Conservation (phyloP, 2,888 invertebrate genomes). For the Tetheella fluctuosa region DNA sequence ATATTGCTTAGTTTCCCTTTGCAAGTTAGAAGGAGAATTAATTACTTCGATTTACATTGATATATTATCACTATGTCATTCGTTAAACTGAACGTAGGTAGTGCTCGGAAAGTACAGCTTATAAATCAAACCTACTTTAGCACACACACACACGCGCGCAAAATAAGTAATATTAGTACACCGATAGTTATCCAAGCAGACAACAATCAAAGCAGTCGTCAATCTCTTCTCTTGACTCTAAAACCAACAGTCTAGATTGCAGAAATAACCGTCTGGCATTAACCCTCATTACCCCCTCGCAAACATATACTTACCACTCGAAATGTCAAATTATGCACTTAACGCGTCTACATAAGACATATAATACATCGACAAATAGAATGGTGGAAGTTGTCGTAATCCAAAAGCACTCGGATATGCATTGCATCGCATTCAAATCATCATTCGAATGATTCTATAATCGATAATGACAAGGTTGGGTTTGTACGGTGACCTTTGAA, state of each 20-base stretch:
- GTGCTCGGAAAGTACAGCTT: conserved; percentile 49
- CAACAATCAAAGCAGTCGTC: conserved; percentile 68
- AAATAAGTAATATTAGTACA: conserved; percentile 54
- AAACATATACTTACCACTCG: conserved; percentile 40
- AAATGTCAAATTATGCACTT: conserved; percentile 38
- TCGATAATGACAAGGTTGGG: conserved; percentile 64
- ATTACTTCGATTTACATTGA: conserved; percentile 54
- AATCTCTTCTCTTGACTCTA: conserved; percentile 62
- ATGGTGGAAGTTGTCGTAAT: conserved; percentile 47
- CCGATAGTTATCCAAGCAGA: conserved; percentile 48
- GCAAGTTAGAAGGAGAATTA: conserved; percentile 42
- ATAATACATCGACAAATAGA: conserved; percentile 34
- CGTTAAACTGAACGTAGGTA: conserved; percentile 56
- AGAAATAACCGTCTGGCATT: conserved; percentile 74
- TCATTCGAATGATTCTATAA: conserved; percentile 73
- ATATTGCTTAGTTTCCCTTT: conserved; percentile 13
- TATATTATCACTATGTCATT: conserved; percentile 62
- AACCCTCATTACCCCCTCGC: conserved; percentile 71
- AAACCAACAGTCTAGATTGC: conserved; percentile 79
- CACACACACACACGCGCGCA: conserved; percentile 41
- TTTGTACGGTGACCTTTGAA: conserved; percentile 63
- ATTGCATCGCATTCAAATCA: conserved; percentile 49
- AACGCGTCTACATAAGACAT: conserved; percentile 31
- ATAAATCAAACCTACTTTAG: conserved; percentile 69
- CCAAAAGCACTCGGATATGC: conserved; percentile 43